Percentiles rank a stretch among this genome's conserved stretches.
Evolutionary conservation across 2,113 vertebrate species (phyloP).

Genomic region (Otus sunia): DNA sequence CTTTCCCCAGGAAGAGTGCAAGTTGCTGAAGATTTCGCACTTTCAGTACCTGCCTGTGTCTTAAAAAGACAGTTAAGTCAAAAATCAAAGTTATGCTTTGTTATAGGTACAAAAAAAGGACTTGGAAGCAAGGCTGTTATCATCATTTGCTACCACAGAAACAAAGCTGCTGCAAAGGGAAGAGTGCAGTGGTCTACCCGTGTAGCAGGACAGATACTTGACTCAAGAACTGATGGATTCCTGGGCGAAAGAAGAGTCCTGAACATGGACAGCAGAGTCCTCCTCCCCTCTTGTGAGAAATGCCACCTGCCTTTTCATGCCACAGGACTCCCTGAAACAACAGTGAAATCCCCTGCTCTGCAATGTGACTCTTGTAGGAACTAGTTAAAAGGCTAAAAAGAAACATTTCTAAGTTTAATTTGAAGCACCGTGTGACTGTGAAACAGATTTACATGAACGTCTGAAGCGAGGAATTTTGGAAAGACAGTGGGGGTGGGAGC

Average conservation of each 20-base stretch:
- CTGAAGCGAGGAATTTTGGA: background rate
- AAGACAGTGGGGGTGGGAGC: background rate
- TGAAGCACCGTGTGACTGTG: background rate
- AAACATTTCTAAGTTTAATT: background rate
- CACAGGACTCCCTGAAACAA: background rate
- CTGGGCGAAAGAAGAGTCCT: background rate
- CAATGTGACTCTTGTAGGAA: background rate
- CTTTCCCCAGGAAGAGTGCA: background rate
- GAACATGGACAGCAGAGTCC: background rate
- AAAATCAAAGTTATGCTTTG: background rate
- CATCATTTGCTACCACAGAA: background rate
- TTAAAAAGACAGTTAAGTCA: background rate
- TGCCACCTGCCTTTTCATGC: background rate
- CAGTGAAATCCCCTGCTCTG: background rate
- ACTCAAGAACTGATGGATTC: background rate
- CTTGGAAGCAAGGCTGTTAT: background rate
- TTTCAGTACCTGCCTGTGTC: background rate
- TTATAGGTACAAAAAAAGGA: background rate
- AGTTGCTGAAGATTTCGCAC: background rate
- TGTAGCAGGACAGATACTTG: background rate
- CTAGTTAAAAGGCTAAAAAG: background rate
- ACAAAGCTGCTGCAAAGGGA: background rate
- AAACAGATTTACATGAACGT: background rate
- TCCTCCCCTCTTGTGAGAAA: background rate
- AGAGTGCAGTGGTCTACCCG: background rate